phyloP scores from a whole-genome alignment of 1,140 invertebrate genomes.

The Bradynema listronoti region DNA sequence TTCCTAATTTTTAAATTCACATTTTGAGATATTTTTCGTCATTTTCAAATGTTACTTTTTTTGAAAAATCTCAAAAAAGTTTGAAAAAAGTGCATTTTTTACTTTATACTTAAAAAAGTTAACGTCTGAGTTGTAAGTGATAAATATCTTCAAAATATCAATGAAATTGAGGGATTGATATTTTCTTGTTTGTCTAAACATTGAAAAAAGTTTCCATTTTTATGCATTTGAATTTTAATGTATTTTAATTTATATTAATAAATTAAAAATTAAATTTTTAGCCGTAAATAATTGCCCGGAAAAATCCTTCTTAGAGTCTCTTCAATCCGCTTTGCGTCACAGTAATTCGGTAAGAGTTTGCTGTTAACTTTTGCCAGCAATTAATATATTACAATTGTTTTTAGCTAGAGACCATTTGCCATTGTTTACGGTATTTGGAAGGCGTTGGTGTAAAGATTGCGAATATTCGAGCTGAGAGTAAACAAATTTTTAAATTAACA shows the following conservation, averaged over 20 bases:
- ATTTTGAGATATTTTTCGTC: too few species aligned
- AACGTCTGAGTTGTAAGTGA: neutral
- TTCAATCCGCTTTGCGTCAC: neutral
- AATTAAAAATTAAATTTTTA: neutral
- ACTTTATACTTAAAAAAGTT: neutral
- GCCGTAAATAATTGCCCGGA: neutral
- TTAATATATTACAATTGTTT: neutral
- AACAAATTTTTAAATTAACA: too few species aligned
- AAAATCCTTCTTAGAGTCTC: neutral
- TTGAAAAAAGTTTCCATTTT: neutral
- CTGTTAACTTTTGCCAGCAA: neutral
- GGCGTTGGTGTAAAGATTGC: neutral
- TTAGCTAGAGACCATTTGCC: neutral
- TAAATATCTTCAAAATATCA: neutral
- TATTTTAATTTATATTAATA: too few species aligned
- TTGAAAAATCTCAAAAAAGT: neutral
- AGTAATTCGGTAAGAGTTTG: neutral
- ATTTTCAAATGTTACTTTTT: neutral
- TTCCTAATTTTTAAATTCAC: neutral
- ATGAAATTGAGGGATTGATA: neutral
- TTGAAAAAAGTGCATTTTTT: neutral
- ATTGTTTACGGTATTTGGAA: conserved; percentile 4
- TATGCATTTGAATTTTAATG: neutral
- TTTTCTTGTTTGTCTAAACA: neutral
- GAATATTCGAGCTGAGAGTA: neutral